These are phyloP conservation scores for Mythimna ferrago DNA, from an alignment of 2,888 invertebrate species.

Conservation along the genomic window DNA sequence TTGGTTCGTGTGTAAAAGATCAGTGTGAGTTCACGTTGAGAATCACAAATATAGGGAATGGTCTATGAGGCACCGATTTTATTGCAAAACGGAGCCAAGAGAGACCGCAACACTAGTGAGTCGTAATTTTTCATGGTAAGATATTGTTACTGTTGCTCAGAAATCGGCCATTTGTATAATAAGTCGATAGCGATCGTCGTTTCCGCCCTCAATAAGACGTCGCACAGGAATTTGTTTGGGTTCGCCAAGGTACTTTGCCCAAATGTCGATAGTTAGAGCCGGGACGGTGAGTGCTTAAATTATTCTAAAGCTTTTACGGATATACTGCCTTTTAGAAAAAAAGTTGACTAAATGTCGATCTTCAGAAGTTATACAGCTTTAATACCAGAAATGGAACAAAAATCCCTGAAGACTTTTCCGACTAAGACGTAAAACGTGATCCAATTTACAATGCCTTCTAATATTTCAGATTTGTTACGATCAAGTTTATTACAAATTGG, in stretches of 20 bases:
- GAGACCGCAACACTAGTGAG: conserved; percentile 78
- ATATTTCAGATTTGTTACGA: conserved; percentile 86
- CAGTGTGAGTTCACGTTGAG: conserved; percentile 66
- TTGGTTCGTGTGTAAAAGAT: conserved; percentile 75
- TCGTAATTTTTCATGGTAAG: conserved; percentile 84
- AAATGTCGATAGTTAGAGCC: conserved; percentile 61
- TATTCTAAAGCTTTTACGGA: conserved; percentile 63
- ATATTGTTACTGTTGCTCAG: conserved; percentile 82
- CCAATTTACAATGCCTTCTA: conserved; percentile 83
- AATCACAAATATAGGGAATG: conserved; percentile 76
- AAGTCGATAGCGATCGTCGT: conserved; percentile 85
- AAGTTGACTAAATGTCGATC: conserved; percentile 37
- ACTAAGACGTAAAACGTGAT: conserved; percentile 83
- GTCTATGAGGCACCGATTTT: conserved; percentile 78
- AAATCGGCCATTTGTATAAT: conserved; percentile 87
- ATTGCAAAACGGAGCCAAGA: conserved; percentile 80
- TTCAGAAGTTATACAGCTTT: conserved; percentile 59
- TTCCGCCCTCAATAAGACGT: conserved; percentile 77
- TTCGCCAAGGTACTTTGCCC: conserved; percentile 68
- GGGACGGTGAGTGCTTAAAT: conserved; percentile 64
- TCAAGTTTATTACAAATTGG: conserved; percentile 86
- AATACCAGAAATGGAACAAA: conserved; percentile 69
- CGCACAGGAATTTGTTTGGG: conserved; percentile 76
- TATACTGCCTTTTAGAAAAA: conserved; percentile 54
- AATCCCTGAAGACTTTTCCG: conserved; percentile 74